Evolutionary conservation across 2,888 invertebrate species (phyloP).

Genomic region (Catocala sponsa): DNA sequence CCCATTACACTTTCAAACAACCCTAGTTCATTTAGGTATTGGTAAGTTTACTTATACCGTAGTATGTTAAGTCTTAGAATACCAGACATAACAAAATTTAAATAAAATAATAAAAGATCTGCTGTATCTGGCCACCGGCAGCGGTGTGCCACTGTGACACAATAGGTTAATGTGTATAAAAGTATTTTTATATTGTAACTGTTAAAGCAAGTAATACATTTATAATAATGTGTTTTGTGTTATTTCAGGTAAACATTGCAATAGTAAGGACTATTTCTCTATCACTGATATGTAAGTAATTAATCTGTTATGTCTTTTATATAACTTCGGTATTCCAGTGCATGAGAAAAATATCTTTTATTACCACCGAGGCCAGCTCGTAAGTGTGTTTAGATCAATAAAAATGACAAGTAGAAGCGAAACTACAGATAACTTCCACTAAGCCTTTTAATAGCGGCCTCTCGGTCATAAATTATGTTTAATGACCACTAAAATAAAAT

Average conservation of each 20-base stretch:
- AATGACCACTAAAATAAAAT: slow-evolving; percentile 70
- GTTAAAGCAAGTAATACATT: not conserved
- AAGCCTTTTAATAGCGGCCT: slow-evolving; percentile 62
- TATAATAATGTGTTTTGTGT: slow-evolving; percentile 26
- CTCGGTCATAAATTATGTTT: slow-evolving; percentile 68
- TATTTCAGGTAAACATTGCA: slow-evolving; percentile 42
- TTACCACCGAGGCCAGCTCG: slow-evolving; percentile 25
- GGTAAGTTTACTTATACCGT: too few relatives aligned
- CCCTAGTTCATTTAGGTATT: too few relatives aligned
- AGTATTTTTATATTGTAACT: too few relatives aligned
- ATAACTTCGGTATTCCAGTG: slow-evolving; percentile 18
- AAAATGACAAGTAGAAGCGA: slow-evolving; percentile 64
- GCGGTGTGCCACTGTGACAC: too few relatives aligned
- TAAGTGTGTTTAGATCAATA: slow-evolving; percentile 61
- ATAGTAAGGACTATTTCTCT: slow-evolving; percentile 19
- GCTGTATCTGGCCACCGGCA: too few relatives aligned
- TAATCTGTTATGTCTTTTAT: slow-evolving; percentile 11
- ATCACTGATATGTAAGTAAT: slow-evolving; percentile 36
- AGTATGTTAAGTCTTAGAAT: too few relatives aligned
- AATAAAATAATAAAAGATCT: too few relatives aligned
- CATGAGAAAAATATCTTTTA: slow-evolving; percentile 39
- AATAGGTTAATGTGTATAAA: too few relatives aligned
- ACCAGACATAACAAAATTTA: too few relatives aligned
- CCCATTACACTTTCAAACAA: too few relatives aligned
- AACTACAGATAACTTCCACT: slow-evolving; percentile 59